A percentile compares a stretch with the other conserved stretches of the same genome.
These are phyloP conservation scores for Cantharis rustica DNA, from an alignment of 2,888 invertebrate genomes.

Conservation along the genomic window DNA sequence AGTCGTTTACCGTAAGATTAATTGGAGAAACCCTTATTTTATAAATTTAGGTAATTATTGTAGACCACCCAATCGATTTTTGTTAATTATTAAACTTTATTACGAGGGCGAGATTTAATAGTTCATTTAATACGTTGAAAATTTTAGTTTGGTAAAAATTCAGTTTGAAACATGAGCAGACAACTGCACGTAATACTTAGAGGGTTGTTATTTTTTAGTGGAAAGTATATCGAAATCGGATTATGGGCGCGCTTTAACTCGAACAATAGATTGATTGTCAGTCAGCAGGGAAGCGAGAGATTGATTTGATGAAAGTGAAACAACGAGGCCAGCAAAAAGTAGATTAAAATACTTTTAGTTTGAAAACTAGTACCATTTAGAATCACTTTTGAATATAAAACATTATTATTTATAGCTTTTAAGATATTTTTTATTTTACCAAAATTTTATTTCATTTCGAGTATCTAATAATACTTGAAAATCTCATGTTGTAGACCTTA, in stretches of 20 bases:
- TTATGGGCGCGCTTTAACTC: conserved; percentile 42
- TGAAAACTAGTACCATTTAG: conserved; percentile 20
- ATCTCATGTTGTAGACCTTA: too few species aligned
- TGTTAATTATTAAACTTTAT: conserved; percentile 8
- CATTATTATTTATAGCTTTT: conserved; percentile 21
- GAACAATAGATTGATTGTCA: conserved; percentile 50
- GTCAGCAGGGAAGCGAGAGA: conserved; percentile 47
- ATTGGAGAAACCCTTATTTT: conserved; percentile 19
- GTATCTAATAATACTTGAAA: too few species aligned
- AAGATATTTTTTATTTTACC: background rate
- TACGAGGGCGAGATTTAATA: conserved; percentile 11
- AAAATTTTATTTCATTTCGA: too few species aligned
- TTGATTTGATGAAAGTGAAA: conserved; percentile 46
- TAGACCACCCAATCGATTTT: conserved; percentile 11
- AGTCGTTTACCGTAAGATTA: conserved; percentile 17
- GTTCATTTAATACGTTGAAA: conserved; percentile 2
- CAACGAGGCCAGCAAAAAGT: conserved; percentile 28
- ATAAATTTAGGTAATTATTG: conserved; percentile 24
- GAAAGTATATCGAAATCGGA: conserved; percentile 47
- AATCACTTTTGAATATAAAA: conserved; percentile 27
- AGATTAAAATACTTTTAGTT: conserved; percentile 32
- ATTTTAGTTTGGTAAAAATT: conserved; percentile 14
- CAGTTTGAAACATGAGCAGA: conserved; percentile 21
- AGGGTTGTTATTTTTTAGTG: conserved; percentile 28
- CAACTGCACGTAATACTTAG: conserved; percentile 29